These are phyloP conservation scores for Hydropsyche tenuis DNA, from an alignment of 1,140 invertebrate species.

Conservation along the genomic window DNA sequence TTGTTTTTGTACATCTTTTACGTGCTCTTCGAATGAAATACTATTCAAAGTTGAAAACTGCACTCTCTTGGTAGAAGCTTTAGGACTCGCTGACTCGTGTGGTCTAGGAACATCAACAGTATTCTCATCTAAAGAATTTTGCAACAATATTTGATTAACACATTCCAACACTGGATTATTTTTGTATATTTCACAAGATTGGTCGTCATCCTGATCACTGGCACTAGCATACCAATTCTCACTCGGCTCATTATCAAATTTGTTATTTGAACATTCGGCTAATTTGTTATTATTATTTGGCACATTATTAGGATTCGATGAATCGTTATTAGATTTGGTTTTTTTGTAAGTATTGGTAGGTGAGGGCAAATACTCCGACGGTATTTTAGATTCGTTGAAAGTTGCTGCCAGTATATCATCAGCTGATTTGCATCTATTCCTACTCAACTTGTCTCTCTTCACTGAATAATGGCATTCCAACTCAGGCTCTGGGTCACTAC, in stretches of 20 bases:
- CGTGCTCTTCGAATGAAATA: conserved; percentile 62
- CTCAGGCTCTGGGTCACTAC: conserved; percentile 61
- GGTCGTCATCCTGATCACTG: conserved; percentile 73
- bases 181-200: conserved; percentile 68
- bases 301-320: conserved; percentile 26
- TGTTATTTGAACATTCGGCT: conserved; percentile 47
- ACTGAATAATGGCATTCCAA: conserved; percentile 56
- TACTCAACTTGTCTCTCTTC: conserved; percentile 50
- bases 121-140: conserved; percentile 64
- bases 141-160: conserved; percentile 77
- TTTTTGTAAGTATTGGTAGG: conserved; percentile 13
- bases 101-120: conserved; percentile 59
- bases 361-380: conserved; percentile 55
- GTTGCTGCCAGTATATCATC: conserved; percentile 55
- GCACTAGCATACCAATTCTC: conserved; percentile 74
- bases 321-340: conserved; percentile 30
- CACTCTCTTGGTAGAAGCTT: conserved; percentile 60
- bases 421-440: conserved; percentile 56
- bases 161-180: conserved; percentile 79
- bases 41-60: conserved; percentile 63
- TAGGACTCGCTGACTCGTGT: conserved; percentile 60
- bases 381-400: conserved; percentile 55
- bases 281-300: conserved; percentile 52
- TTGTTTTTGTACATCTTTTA: conserved; percentile 44
- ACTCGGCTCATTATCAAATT: conserved; percentile 59